Evolutionary conservation across 2,888 invertebrate genomes (phyloP).

Genomic region (Cyclophora punctaria): DNA sequence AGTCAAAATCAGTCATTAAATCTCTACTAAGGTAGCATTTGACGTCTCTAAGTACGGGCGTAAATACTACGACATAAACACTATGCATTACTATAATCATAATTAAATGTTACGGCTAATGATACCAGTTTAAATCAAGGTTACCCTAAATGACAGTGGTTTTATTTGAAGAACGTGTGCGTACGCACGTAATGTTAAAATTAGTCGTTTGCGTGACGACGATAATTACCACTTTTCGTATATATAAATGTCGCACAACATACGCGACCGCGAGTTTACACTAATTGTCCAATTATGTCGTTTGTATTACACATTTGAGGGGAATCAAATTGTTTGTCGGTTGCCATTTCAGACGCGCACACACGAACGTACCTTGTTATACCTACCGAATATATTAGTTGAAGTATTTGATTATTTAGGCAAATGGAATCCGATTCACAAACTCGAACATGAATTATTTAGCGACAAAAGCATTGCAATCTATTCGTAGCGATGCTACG

Average conservation of each 20-base stretch:
- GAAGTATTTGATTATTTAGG: conserved; percentile 3
- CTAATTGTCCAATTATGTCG: conserved; percentile 56
- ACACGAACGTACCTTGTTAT: conserved; percentile 1
- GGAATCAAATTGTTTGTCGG: conserved; percentile 30
- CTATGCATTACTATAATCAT: too few relatives aligned
- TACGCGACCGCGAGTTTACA: conserved; percentile 44
- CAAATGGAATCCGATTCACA: conserved; percentile 8
- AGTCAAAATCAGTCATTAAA: too few relatives aligned
- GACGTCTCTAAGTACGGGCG: too few relatives aligned
- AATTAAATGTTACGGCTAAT: not conserved
- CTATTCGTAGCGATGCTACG: conserved; percentile 9
- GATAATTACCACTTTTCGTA: conserved; percentile 52
- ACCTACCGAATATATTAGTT: conserved; percentile 8
- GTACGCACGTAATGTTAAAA: conserved; percentile 39
- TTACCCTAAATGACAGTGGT: conserved; percentile 29
- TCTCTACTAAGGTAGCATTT: too few relatives aligned
- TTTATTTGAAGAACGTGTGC: conserved; percentile 28
- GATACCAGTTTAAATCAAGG: conserved; percentile 15
- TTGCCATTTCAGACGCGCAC: conserved; percentile 16
- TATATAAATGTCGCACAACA: conserved; percentile 43
- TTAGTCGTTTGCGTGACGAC: conserved; percentile 58
- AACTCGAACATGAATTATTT: conserved; percentile 11
- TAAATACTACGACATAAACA: too few relatives aligned
- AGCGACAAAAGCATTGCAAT: conserved; percentile 9
- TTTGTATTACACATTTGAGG: conserved; percentile 32